phyloP scores from a whole-genome alignment of 2,888 invertebrate genomes.

The Mermis nigrescens region DNA sequence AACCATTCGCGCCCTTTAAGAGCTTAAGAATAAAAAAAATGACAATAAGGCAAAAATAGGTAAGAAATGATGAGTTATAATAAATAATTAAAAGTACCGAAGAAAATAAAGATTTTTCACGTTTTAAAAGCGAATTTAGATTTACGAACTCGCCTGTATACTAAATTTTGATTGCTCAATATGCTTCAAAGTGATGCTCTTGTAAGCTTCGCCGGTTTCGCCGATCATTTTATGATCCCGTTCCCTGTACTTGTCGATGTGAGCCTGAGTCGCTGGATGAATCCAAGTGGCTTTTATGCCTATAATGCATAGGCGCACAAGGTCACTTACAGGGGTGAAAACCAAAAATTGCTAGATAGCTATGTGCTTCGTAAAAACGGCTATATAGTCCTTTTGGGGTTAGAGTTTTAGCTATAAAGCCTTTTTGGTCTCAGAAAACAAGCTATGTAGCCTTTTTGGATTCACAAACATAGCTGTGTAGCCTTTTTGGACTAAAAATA shows the following conservation, averaged over 20 bases:
- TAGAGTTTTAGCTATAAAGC: neutral
- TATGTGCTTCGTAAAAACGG: neutral
- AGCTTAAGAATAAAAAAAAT: no score
- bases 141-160: constrained; percentile 16
- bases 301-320: constrained; percentile 38
- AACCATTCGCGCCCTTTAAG: no score
- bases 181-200: constrained; percentile 55
- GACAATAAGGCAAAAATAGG: no score
- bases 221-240: constrained; percentile 54
- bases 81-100: no score
- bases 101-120: neutral
- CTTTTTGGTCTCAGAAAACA: neutral
- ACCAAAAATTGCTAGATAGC: constrained; percentile 26
- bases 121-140: neutral
- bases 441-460: no score
- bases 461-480: no score
- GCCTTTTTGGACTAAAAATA: no score
- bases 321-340: no score
- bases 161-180: constrained; percentile 38
- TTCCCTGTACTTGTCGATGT: constrained; percentile 61
- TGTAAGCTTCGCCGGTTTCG: constrained; percentile 65
- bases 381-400: neutral
- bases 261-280: constrained; percentile 77
- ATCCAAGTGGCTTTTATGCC: constrained; percentile 70
- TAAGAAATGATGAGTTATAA: no score